Conservation (phyloP, 1,140 invertebrate species). For the Choristoneura fumiferana region DNA sequence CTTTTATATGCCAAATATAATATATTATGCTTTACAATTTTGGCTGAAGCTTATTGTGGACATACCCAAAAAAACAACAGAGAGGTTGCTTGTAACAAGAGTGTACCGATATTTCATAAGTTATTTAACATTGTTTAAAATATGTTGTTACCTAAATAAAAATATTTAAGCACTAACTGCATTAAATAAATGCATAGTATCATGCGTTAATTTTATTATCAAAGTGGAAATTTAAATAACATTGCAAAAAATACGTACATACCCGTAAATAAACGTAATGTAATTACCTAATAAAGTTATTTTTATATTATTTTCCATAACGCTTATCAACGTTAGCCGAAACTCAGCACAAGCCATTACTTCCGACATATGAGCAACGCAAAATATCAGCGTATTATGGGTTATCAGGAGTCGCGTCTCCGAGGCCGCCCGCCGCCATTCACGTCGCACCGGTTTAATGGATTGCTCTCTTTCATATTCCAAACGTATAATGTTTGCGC, state of each 20-base stretch:
- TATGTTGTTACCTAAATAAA: too few relatives aligned
- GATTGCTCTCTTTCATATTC: conserved; percentile 73
- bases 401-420: conserved; percentile 73
- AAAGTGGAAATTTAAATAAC: too few relatives aligned
- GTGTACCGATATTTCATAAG: too few relatives aligned
- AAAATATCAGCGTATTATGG: conserved; percentile 77
- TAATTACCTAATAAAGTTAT: too few relatives aligned
- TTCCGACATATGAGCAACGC: conserved; percentile 77
- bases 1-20: conserved; percentile 79
- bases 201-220: too few relatives aligned
- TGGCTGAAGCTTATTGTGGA: conserved; percentile 51
- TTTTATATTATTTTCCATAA: too few relatives aligned
- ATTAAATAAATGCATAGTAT: too few relatives aligned
- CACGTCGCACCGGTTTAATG: conserved; percentile 63
- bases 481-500: conserved; percentile 54
- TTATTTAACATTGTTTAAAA: too few relatives aligned
- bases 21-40: conserved; percentile 78
- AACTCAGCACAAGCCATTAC: conserved; percentile 64
- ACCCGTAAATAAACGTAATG: too few relatives aligned
- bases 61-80: conserved; percentile 22
- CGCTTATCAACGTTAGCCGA: conserved; percentile 6
- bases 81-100: too few relatives aligned
- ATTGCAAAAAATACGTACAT: too few relatives aligned
- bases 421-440: conserved; percentile 52
- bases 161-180: too few relatives aligned